phyloP scores from a whole-genome alignment of 1,140 invertebrate genomes.

The Asbolus verrucosus region DNA sequence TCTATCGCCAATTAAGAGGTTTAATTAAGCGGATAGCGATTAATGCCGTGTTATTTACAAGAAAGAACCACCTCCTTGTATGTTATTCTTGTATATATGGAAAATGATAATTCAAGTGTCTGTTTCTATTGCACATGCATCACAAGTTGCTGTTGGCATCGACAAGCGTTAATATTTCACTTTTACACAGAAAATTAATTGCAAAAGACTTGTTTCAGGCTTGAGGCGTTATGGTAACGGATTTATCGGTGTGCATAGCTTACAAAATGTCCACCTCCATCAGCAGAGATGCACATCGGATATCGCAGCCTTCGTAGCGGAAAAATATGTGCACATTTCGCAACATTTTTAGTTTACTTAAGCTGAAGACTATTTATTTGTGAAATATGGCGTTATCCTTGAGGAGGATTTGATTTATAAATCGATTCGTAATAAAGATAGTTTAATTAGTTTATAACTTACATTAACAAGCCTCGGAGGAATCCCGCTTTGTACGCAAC shows the following conservation, averaged over 20 bases:
- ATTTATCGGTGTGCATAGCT: constrained; percentile 6
- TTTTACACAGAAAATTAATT: not conserved
- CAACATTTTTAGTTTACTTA: constrained; percentile 26
- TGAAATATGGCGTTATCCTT: constrained; percentile 5
- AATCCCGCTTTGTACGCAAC: not conserved
- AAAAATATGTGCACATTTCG: constrained; percentile 9
- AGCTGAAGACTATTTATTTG: not conserved
- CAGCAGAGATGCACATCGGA: constrained; percentile 5
- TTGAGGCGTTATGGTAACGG: not conserved
- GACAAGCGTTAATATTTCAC: not conserved
- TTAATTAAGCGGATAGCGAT: constrained; percentile 8
- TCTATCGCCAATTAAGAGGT: constrained; percentile 19
- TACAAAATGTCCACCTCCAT: not conserved
- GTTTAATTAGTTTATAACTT: not conserved
- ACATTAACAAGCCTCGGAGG: not conserved
- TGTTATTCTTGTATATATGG: no score
- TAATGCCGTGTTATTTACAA: no score
- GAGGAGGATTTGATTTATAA: constrained; percentile 21
- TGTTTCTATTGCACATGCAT: not conserved
- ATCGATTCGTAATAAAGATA: constrained; percentile 4
- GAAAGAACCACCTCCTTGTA: no score
- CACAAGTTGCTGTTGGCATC: not conserved
- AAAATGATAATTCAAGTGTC: no score
- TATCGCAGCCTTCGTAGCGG: not conserved
- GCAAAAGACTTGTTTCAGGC: not conserved